Evolutionary conservation across 2,797 vertebrate species (phyloP).

Genomic region (Lophius americanus): DNA sequence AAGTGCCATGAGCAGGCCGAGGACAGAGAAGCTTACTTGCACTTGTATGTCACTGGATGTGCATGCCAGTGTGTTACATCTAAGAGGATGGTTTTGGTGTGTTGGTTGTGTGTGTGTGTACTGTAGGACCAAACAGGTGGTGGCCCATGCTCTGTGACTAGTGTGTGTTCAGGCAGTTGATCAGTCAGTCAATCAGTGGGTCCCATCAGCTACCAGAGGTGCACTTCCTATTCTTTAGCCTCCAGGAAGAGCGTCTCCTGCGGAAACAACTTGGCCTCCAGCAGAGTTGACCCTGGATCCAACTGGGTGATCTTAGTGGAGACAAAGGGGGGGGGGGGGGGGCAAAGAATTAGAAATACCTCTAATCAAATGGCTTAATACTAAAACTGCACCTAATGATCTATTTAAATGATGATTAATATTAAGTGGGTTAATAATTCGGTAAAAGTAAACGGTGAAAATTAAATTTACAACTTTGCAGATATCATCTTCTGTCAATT

Average conservation of each 20-base stretch:
- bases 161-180: conserved; percentile 74
- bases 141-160: conserved; percentile 78
- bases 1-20: conserved; percentile 71
- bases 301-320: conserved; percentile 91
- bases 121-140: conserved; percentile 65
- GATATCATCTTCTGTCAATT: neutral
- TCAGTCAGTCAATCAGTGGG: conserved; percentile 43
- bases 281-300: conserved; percentile 91
- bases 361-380: neutral
- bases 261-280: conserved; percentile 98
- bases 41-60: conserved; percentile 72
- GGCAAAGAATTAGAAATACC: neutral
- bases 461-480: neutral
- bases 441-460: neutral
- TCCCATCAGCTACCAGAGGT: conserved; percentile 50
- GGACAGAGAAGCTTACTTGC: conserved; percentile 79
- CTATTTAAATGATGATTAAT: neutral
- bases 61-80: conserved; percentile 67
- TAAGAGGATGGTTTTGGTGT: conserved; percentile 78
- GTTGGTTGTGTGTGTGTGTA: conserved; percentile 82
- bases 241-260: conserved; percentile 99
- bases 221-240: conserved; percentile 90
- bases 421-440: neutral
- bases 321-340: neutral
- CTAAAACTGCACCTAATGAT: neutral